Evolutionary conservation across 2,113 vertebrate species (phyloP).

Genomic region (Rhineura floridana): DNA sequence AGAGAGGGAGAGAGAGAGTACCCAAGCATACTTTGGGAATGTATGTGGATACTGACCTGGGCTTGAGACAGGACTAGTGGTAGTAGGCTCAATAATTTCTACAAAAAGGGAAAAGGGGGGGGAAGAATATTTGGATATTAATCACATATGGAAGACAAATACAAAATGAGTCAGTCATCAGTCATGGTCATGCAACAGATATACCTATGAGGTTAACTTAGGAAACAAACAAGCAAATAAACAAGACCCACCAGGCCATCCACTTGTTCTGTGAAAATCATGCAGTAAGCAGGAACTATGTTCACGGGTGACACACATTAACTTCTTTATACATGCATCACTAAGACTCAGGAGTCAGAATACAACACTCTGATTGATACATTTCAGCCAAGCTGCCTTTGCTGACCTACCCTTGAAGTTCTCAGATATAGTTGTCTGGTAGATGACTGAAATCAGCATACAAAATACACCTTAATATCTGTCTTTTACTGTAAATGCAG

Average conservation of each 20-base stretch:
- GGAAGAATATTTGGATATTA: conserved; percentile 91
- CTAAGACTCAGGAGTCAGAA: fast-evolving
- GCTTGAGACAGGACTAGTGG: conserved; percentile 97
- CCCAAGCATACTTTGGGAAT: conserved; percentile 83
- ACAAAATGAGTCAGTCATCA: conserved; percentile 80
- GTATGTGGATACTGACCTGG: conserved; percentile 99
- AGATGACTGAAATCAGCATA: background rate
- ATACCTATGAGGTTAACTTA: conserved; percentile 24
- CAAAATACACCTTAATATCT: background rate
- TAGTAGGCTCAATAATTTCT: conserved; percentile 98
- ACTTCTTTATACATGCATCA: background rate
- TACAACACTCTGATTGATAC: fast-evolving
- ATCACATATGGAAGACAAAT: conserved; percentile 87
- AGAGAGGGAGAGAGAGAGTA: conserved; percentile 60
- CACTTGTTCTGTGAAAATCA: background rate
- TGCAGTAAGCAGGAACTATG: background rate
- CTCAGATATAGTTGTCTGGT: background rate
- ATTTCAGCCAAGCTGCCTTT: background rate
- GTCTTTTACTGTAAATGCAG: background rate
- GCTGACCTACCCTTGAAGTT: background rate
- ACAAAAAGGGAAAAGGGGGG: conserved; percentile 85
- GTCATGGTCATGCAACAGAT: conserved; percentile 73
- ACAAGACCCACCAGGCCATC: background rate
- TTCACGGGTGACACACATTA: fast-evolving
- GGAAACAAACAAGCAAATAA: background rate